Evolutionary conservation across 2,113 vertebrate genomes (phyloP).

Genomic region (Eulemur macaco): DNA sequence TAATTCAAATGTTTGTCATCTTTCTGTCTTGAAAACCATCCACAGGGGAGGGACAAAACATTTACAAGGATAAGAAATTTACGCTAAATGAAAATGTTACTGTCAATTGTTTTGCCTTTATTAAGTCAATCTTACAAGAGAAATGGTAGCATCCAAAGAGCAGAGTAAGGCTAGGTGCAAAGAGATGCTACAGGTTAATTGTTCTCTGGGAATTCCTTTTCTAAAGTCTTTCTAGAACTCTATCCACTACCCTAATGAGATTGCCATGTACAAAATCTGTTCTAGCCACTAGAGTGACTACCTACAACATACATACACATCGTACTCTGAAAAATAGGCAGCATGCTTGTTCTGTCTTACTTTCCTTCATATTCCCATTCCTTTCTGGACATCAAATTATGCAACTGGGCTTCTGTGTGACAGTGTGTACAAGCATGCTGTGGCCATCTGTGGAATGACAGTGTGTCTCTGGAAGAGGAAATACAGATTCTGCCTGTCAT

Average conservation of each 20-base stretch:
- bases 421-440: rapidly evolving
- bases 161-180: not conserved
- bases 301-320: rapidly evolving
- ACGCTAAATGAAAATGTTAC: not conserved
- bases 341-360: rapidly evolving
- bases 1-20: not conserved
- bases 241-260: no score
- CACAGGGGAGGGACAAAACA: not conserved
- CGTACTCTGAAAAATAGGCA: rapidly evolving
- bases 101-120: not conserved
- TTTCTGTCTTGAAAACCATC: not conserved
- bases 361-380: not conserved
- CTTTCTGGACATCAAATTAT: not conserved
- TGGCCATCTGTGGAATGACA: not conserved
- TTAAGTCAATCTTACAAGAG: not conserved
- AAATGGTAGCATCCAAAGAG: no score
- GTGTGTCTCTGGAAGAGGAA: not conserved
- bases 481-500: not conserved
- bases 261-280: not conserved
- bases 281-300: not conserved
- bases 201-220: not conserved
- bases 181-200: not conserved
- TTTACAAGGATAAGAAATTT: not conserved
- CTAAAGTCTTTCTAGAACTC: not conserved
- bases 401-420: not conserved